Base-by-base conservation (phyloP, 2,888 invertebrate genomes). In the Andrena hattorfiana region DNA sequence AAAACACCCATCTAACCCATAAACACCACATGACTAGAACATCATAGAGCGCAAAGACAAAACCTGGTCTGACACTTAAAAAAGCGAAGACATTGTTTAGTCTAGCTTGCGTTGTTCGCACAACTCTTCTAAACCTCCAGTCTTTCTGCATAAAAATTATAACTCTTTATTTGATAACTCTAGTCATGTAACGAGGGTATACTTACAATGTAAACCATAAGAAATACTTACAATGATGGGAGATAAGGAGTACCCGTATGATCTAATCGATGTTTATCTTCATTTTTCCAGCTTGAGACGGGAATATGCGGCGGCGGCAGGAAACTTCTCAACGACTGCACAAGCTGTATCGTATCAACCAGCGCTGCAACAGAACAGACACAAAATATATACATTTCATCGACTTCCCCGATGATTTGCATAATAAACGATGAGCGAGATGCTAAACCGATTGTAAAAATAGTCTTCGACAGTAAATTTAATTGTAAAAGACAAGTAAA, bases 271-370 rank as follows among this genome's bases (percentile, higher is more conserved):
- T 96, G 96, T 89, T 96, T 96, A 92, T 97, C 97, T 94, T 98
- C 97, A 92, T 97, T 98, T 94, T 98, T 98, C 98, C 98, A 98
- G 80, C 97, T 97, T 85, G 97, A 97, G 74, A 98, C 97, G 91
- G 97, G 97, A 92, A 98, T 98, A 93, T 97, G 98, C 6, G 98
- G 97, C 35, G 97, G 97, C 78, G 98, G 98, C 92, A 98, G 94
- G 92, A 97, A 97, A 93, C 97, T 97, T 72, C 98, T 95, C 87
- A 98, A 95, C 10, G 97, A 97, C 93, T 98, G 98, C 77, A 98
- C 97, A 92, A 98, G 94, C 94, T 98, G 97, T 92, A 98, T 97
- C 59, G 97, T 98, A 92, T 98, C 98, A 95, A 98, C 96, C 80
- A 98, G 95, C 90, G 97, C 98, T 94, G 78, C 1, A 89, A 90